Evolutionary conservation across 2,797 vertebrate genomes (phyloP).

Genomic region (Botia kubotai): DNA sequence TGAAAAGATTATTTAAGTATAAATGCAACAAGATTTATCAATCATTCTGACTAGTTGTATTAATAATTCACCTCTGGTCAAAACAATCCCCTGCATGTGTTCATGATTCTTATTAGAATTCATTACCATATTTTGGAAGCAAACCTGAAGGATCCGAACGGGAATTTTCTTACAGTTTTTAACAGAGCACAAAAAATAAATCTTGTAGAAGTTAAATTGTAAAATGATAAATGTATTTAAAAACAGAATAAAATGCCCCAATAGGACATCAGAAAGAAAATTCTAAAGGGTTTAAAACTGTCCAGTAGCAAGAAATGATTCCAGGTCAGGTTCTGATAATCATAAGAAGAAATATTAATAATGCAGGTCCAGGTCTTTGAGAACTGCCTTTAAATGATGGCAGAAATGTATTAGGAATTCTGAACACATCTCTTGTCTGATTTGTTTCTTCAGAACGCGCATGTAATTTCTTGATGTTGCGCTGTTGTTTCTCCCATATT

Average conservation of each 20-base stretch:
- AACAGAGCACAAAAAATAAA: background rate
- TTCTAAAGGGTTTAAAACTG: no score
- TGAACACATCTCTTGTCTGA: constrained; percentile 1
- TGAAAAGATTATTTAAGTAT: background rate
- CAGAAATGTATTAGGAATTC: background rate
- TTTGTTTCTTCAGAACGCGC: constrained; percentile 23
- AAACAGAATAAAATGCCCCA: no score
- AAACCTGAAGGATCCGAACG: background rate
- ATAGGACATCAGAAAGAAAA: no score
- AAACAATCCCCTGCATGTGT: background rate
- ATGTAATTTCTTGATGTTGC: constrained; percentile 56
- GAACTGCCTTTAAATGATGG: background rate
- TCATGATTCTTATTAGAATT: background rate
- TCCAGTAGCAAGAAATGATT: no score
- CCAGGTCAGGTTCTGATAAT: no score
- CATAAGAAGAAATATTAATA: no score
- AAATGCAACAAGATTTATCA: constrained; percentile 20
- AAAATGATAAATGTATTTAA: no score
- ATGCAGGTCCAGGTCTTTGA: background rate
- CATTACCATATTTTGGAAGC: background rate
- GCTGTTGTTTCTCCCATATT: constrained; percentile 55
- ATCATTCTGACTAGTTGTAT: constrained; percentile 39
- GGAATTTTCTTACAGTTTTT: background rate
- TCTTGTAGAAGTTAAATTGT: background rate
- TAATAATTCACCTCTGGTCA: constrained; percentile 21